Conservation (phyloP, 2,888 invertebrate species). For the Noctua fimbriata region DNA sequence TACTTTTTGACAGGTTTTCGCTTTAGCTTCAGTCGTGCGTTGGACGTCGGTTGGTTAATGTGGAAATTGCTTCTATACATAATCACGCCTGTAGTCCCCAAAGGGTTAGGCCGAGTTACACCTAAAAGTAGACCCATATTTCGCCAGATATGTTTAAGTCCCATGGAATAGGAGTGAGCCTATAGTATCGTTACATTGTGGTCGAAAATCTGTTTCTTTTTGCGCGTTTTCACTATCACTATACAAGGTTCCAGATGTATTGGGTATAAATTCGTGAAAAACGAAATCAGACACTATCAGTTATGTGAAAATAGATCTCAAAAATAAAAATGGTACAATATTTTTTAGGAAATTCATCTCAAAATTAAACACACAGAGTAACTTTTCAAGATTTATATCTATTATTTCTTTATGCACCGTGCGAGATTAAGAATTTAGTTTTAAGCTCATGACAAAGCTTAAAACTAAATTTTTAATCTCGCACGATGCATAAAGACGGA, state of each 20-base stretch:
- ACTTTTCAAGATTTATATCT: background rate
- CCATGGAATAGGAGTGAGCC: background rate
- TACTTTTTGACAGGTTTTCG: conserved; percentile 20
- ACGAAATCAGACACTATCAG: background rate
- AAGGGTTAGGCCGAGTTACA: background rate
- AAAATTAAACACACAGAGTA: background rate
- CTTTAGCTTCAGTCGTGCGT: conserved; percentile 8
- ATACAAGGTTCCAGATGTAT: no score
- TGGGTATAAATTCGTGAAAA: background rate
- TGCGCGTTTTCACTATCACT: no score
- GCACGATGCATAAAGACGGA: background rate
- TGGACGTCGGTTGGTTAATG: background rate
- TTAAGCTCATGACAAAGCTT: background rate
- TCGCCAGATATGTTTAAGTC: background rate
- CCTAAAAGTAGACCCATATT: background rate
- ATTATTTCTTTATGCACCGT: background rate
- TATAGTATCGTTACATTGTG: background rate
- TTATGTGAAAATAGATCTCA: background rate
- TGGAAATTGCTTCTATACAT: background rate
- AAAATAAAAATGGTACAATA: no score
- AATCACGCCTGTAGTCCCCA: background rate
- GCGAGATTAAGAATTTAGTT: background rate
- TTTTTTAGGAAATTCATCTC: no score
- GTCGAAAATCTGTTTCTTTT: no score
- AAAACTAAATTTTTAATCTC: background rate